phyloP scores from a whole-genome alignment of 1,140 invertebrate species.

The Melipona quadrifasciata region DNA sequence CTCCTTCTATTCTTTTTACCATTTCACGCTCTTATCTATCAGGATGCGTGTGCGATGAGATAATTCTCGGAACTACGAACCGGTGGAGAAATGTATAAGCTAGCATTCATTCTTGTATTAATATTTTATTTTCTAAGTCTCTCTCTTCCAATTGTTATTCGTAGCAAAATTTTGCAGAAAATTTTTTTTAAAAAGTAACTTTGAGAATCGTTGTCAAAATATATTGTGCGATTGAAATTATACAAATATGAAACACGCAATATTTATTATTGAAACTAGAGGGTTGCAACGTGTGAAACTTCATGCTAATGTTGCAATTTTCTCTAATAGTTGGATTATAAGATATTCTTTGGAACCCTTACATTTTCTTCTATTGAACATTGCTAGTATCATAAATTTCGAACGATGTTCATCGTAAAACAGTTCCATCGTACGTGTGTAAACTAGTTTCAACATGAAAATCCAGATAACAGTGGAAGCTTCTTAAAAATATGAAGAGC shows the following conservation, averaged over 20 bases:
- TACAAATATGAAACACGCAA: background rate
- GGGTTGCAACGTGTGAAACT: background rate
- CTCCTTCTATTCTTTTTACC: constrained; percentile 1
- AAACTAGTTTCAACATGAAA: background rate
- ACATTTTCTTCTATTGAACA: background rate
- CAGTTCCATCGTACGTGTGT: background rate
- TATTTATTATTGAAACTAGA: background rate
- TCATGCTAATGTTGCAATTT: background rate
- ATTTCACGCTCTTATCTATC: constrained; percentile 58
- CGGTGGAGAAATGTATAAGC: constrained; percentile 25
- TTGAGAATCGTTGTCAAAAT: background rate
- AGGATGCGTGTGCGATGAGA: constrained; percentile 64
- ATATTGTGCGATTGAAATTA: background rate
- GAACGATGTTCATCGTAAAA: background rate
- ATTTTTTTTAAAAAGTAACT: no score
- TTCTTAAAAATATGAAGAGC: background rate
- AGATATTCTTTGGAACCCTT: background rate
- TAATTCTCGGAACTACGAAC: constrained; percentile 47
- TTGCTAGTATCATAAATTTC: background rate
- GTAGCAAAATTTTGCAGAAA: no score
- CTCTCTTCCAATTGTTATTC: no score
- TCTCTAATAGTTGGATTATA: background rate
- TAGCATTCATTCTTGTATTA: background rate
- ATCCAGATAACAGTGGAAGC: background rate
- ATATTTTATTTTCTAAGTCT: constrained; percentile 24